Conservation (phyloP, 1,140 invertebrate species). For the Epicauta chinensis region DNA sequence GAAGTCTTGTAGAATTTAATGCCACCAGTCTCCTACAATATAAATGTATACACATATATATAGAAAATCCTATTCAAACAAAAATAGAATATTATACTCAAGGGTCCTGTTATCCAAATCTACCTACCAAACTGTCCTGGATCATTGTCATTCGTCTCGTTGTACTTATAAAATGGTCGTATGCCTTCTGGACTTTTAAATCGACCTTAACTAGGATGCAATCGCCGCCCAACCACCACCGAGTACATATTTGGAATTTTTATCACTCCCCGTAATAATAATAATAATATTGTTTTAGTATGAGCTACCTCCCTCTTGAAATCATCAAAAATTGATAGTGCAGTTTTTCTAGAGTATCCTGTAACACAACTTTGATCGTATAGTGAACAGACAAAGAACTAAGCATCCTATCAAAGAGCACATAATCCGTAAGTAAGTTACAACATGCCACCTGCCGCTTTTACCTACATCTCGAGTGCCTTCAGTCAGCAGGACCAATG, state of each 20-base stretch:
- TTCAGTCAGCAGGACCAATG: constrained; percentile 20
- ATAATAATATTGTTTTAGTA: no score
- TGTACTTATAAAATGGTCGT: no score
- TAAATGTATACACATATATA: no score
- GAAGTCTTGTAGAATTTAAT: constrained; percentile 12
- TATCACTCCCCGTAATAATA: no score
- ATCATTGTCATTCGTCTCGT: background rate
- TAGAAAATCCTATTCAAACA: constrained; percentile 29
- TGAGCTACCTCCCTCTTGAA: no score
- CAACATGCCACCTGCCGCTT: constrained; percentile 19
- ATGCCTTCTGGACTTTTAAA: no score
- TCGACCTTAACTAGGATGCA: no score
- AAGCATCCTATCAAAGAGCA: constrained; percentile 20
- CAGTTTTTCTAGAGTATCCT: no score
- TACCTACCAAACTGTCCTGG: constrained; percentile 18
- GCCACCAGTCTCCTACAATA: constrained; percentile 21
- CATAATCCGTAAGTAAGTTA: constrained; percentile 21
- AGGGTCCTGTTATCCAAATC: constrained; percentile 28
- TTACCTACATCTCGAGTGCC: constrained; percentile 19
- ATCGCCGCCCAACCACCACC: background rate
- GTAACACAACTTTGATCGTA: no score
- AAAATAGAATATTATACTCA: constrained; percentile 32
- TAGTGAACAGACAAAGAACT: no score
- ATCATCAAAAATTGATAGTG: no score
- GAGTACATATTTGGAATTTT: no score